Base-by-base conservation (phyloP, 2,888 invertebrate species). In the Ormyrus rosae region DNA sequence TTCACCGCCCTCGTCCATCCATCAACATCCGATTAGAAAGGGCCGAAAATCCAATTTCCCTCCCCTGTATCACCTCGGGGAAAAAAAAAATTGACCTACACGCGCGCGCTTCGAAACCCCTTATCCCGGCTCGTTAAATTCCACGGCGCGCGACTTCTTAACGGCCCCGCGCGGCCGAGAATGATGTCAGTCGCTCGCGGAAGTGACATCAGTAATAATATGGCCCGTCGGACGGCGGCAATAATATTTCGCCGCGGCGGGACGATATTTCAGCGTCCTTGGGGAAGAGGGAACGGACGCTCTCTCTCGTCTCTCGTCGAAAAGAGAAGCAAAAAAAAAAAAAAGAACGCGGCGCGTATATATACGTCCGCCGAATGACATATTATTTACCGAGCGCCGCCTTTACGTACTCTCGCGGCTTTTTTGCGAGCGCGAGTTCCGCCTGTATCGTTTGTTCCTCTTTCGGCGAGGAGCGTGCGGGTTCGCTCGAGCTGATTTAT, bases 181-280 rank as follows among this genome's bases (percentile, higher is more conserved):
- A 79, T 79, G 70, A 75, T 70, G 65, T 70, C 60, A 80, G 74
- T 13, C 51, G 58, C 11, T 19, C n/a, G 11, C 79, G 79, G 69
- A 79, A 79, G 74, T 79, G 69, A 70, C 74, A 74, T 74, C 69
- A 64, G 77, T 64, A 56, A 65, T 51, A 73, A 70, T 19, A 73
- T n/a, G 13, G 0, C 10, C 45, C 34, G 60, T 67, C 68, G 68
- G 11, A 34, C 58, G 11, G 10, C 48, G 63, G 82, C 83, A 82
- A 53, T 75, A 19, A 19, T 19, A 19, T 19, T 19, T 19, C 19
- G 19, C 9, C 48, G 53, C 51, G 19, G 11, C 55, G 61, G 19
- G n/a, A 56, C 61, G 46, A 64, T 77, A 64, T 64, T 78, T 67
- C 45, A 60, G 34, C 45, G 78, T 63, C 79, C 74, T 79, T 79